These are phyloP conservation scores for Vicugna pacos DNA, from an alignment of 2,113 vertebrate genomes.

Conservation along the genomic window DNA sequence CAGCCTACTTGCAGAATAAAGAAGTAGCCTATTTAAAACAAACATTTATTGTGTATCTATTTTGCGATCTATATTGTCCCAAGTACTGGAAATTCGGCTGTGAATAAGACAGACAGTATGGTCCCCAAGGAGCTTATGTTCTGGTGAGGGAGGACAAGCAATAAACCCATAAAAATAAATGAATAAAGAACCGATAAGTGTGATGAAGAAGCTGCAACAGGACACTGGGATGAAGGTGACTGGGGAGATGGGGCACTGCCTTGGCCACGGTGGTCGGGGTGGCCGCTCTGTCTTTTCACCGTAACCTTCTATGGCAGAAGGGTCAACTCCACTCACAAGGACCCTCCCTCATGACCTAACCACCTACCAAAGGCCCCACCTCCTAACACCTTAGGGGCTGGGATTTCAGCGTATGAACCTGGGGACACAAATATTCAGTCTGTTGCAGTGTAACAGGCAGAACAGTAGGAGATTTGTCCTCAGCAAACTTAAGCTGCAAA, in stretches of 20 bases:
- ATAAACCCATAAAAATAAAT: slow-evolving; percentile 1
- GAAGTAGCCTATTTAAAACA: slow-evolving; percentile 18
- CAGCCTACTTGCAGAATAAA: slow-evolving; percentile 8
- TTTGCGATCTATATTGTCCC: neutral
- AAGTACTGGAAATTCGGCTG: neutral
- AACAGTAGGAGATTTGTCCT: neutral
- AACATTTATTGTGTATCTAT: neutral
- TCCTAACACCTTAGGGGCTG: neutral
- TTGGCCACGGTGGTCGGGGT: neutral
- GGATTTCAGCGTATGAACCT: neutral
- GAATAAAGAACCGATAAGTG: neutral
- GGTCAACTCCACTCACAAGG: neutral
- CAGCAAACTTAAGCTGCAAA: neutral
- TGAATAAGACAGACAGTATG: neutral
- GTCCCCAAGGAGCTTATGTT: neutral
- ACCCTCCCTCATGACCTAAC: neutral
- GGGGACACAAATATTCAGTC: neutral
- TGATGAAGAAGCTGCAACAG: neutral
- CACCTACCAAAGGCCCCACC: neutral
- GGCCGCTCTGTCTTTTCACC: neutral
- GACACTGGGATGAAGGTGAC: neutral
- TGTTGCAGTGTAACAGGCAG: neutral
- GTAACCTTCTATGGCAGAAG: neutral
- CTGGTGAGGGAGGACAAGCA: neutral
- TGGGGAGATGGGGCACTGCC: neutral